These are phyloP conservation scores for Pygathrix nemaeus DNA, from an alignment of 2,113 vertebrate genomes.

Conservation along the genomic window DNA sequence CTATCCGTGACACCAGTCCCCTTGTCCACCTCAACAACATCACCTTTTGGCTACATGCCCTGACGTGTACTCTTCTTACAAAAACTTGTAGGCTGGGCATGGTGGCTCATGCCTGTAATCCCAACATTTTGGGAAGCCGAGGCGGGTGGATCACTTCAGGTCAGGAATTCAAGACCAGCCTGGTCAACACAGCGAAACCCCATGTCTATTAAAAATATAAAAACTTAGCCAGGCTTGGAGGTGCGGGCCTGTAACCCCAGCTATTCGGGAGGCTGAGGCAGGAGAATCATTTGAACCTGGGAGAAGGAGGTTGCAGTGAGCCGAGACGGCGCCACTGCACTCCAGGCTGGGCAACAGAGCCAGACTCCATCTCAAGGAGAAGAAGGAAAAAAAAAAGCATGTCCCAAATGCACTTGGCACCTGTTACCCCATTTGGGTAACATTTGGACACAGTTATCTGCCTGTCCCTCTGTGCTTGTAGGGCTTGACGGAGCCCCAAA, in stretches of 20 bases:
- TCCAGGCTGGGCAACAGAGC: not conserved
- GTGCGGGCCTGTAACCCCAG: not conserved
- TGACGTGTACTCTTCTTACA: not conserved
- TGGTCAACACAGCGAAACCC: not conserved
- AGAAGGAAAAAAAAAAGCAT: not conserved
- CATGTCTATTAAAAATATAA: not conserved
- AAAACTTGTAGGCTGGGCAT: not conserved
- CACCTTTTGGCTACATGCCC: not conserved
- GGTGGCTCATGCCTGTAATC: not conserved
- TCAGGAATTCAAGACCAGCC: not conserved
- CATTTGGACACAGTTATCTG: not conserved
- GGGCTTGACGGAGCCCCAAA: no score
- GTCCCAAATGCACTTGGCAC: no score
- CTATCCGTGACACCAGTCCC: no score
- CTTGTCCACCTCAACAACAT: not conserved
- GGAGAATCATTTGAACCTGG: not conserved
- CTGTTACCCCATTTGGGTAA: no score
- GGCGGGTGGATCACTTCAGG: not conserved
- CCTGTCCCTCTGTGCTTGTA: not conserved
- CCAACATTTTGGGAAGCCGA: not conserved
- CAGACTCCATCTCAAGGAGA: not conserved
- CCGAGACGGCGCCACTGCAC: not conserved
- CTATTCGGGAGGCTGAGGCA: not conserved
- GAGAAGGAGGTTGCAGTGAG: not conserved
- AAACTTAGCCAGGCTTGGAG: not conserved